phyloP scores from a whole-genome alignment of 2,113 vertebrate genomes.

The Corynorhinus townsendii region DNA sequence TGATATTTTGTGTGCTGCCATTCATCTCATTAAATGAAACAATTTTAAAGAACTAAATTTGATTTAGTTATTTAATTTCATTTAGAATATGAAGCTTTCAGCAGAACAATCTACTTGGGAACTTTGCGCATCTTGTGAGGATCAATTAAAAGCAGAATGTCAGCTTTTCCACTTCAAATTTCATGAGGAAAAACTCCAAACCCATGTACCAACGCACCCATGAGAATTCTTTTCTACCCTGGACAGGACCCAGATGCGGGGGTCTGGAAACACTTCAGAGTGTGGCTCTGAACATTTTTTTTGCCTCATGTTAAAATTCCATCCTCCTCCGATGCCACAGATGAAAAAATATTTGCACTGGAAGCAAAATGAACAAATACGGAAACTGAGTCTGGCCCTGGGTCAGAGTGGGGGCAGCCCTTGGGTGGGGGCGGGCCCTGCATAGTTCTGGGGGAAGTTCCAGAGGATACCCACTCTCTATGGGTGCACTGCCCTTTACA shows the following conservation, averaged over 20 bases:
- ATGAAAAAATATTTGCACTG: conserved; percentile 74
- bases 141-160: conserved; percentile 22
- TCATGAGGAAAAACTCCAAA: background rate
- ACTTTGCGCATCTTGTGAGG: background rate
- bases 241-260: background rate
- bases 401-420: conserved; percentile 16
- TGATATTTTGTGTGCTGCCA: background rate
- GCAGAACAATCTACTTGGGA: background rate
- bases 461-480: background rate
- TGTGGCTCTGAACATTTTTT: conserved; percentile 63
- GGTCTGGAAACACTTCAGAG: conserved; percentile 48
- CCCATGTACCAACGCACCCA: background rate
- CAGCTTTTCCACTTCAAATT: background rate
- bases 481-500: too few species aligned
- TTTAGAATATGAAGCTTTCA: background rate
- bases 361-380: conserved; percentile 75
- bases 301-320: conserved; percentile 63
- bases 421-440: background rate
- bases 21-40: background rate
- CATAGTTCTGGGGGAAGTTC: background rate
- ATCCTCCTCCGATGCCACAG: conserved; percentile 63
- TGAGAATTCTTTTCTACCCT: background rate
- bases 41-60: background rate
- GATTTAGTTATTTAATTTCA: background rate
- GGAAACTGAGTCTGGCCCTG: conserved; percentile 68